These are phyloP conservation scores for Phocoena sinus DNA, from an alignment of 2,113 vertebrate genomes.

Conservation along the genomic window DNA sequence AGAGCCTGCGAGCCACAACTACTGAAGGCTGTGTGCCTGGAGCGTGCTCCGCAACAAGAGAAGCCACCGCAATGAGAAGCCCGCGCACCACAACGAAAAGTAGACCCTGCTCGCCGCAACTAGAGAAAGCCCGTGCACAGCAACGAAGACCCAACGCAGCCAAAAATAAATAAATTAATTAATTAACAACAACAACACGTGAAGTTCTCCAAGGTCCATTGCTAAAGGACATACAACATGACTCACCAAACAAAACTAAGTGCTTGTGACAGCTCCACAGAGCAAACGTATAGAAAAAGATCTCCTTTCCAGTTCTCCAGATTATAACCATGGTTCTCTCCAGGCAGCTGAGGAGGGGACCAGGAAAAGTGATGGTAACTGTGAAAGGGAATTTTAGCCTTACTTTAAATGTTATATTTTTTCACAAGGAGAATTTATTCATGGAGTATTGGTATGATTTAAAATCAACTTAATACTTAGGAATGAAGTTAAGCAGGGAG, in stretches of 20 bases:
- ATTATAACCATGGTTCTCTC: not conserved
- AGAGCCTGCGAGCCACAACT: too few relatives aligned
- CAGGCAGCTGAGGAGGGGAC: not conserved
- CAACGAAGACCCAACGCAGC: too few relatives aligned
- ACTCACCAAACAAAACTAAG: not conserved
- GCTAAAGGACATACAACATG: not conserved
- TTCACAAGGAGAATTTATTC: not conserved
- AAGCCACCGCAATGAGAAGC: too few relatives aligned
- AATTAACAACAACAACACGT: too few relatives aligned
- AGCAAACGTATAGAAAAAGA: not conserved
- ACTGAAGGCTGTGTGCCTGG: too few relatives aligned
- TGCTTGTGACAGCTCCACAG: not conserved
- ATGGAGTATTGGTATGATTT: not conserved
- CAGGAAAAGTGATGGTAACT: not conserved
- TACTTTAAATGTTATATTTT: not conserved
- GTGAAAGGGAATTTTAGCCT: not conserved
- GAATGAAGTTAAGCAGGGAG: not conserved
- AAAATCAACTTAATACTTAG: not conserved
- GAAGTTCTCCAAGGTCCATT: not conserved
- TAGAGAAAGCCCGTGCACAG: too few relatives aligned
- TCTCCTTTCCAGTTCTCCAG: not conserved
- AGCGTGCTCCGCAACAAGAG: too few relatives aligned
- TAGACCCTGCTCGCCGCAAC: too few relatives aligned
- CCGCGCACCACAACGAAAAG: too few relatives aligned
- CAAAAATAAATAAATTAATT: too few relatives aligned